Evolutionary conservation across 2,113 vertebrate species (phyloP).

Genomic region (Apodemus sylvaticus): DNA sequence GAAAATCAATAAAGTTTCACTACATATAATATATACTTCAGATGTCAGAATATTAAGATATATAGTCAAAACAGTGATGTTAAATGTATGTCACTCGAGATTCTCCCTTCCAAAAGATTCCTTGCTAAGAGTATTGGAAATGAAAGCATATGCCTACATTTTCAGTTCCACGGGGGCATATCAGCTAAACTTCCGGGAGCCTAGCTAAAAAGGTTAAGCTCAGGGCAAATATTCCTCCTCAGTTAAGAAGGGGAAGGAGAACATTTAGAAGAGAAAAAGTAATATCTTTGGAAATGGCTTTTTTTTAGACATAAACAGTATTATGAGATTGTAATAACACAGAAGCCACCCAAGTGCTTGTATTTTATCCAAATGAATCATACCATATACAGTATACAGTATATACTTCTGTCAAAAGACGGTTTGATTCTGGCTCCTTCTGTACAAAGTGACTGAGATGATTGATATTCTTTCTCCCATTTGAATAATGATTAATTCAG

Average conservation of each 20-base stretch:
- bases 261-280: constrained; percentile 12
- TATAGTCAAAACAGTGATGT: not conserved
- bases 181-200: not conserved
- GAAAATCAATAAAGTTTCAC: not conserved
- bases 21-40: not conserved
- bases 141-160: not conserved
- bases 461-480: constrained; percentile 12
- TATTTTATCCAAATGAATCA: not conserved
- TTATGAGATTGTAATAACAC: not conserved
- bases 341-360: not conserved
- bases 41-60: not conserved
- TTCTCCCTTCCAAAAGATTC: not conserved
- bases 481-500: not conserved
- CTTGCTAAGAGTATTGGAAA: not conserved
- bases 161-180: not conserved
- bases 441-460: not conserved
- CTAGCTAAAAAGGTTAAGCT: not conserved
- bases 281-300: constrained; percentile 15
- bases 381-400: no score
- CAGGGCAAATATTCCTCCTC: not conserved
- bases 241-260: not conserved
- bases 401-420: not conserved
- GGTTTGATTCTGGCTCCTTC: not conserved
- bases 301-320: not conserved
- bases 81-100: constrained; percentile 1